These are phyloP conservation scores for Drosophila kokeensis DNA, from an alignment of 2,888 invertebrate species.

Conservation along the genomic window DNA sequence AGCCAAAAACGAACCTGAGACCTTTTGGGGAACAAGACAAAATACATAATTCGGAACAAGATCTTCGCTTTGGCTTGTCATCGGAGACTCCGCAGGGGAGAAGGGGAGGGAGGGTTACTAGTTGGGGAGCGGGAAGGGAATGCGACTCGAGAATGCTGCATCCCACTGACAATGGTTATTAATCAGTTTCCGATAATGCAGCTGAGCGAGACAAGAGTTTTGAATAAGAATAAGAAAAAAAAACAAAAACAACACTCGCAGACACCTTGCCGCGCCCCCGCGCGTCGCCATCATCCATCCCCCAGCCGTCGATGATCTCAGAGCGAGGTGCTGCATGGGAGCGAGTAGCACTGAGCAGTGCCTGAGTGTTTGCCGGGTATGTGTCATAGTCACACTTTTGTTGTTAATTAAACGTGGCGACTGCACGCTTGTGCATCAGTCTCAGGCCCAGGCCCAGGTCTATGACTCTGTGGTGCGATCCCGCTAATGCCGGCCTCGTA, in stretches of 20 bases:
- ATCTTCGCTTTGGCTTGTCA: constrained; percentile 62
- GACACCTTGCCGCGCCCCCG: constrained; percentile 45
- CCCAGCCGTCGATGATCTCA: constrained; percentile 54
- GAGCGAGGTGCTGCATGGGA: constrained; percentile 20
- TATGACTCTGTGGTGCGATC: constrained; percentile 27
- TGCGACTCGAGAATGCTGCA: constrained; percentile 46
- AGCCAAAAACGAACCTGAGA: constrained; percentile 48
- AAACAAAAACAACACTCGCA: constrained; percentile 29
- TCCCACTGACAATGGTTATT: constrained; percentile 81
- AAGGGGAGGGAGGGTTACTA: constrained; percentile 3
- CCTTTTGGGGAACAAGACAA: constrained; percentile 63
- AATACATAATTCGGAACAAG: constrained; percentile 71
- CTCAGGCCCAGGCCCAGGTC: constrained; percentile 15
- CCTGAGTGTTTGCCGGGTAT: constrained; percentile 37
- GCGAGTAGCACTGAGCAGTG: constrained; percentile 1
- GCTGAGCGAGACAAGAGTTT: constrained; percentile 74
- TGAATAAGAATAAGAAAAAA: constrained; percentile 39
- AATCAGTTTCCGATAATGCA: constrained; percentile 84
- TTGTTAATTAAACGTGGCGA: constrained; percentile 78
- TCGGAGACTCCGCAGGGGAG: background rate
- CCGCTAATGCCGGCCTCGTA: constrained; percentile 64
- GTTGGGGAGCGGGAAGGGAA: constrained; percentile 22
- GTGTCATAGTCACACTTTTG: constrained; percentile 78
- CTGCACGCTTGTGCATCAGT: constrained; percentile 44
- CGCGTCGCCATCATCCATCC: constrained; percentile 20